phyloP scores from a whole-genome alignment of 2,888 invertebrate genomes.

The Cryptocephalus primarius region DNA sequence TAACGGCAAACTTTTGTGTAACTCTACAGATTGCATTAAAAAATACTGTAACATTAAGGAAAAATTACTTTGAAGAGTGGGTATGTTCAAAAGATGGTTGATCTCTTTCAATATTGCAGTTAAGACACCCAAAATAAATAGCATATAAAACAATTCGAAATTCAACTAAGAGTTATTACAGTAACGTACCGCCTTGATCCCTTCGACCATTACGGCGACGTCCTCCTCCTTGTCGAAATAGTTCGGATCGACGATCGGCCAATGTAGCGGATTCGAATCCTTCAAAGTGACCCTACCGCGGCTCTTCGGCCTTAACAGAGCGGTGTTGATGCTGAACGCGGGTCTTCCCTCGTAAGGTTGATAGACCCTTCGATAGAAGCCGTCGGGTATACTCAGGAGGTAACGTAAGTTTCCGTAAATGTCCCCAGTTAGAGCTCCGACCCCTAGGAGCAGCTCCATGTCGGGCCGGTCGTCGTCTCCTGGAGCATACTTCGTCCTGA shows the following conservation, averaged over 20 bases:
- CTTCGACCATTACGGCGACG: slow-evolving; percentile 60
- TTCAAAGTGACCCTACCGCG: slow-evolving; percentile 60
- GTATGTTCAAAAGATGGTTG: too few species aligned
- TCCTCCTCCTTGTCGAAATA: slow-evolving; percentile 68
- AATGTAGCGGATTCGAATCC: slow-evolving; percentile 59
- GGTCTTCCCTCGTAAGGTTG: slow-evolving; percentile 41
- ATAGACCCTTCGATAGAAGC: slow-evolving; percentile 48
- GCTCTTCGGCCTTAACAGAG: slow-evolving; percentile 64
- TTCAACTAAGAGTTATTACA: too few species aligned
- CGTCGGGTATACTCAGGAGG: slow-evolving; percentile 52
- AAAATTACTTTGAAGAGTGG: too few species aligned
- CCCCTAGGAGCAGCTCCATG: slow-evolving; percentile 69
- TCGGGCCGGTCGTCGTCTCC: slow-evolving; percentile 52
- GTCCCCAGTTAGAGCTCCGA: slow-evolving; percentile 67
- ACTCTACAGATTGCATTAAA: too few species aligned
- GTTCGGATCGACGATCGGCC: slow-evolving; percentile 72
- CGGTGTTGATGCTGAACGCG: slow-evolving; percentile 60
- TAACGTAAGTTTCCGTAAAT: slow-evolving; percentile 53
- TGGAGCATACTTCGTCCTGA: slow-evolving; percentile 51
- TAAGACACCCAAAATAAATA: too few species aligned
- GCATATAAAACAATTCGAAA: too few species aligned
- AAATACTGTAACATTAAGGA: too few species aligned
- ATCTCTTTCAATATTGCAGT: too few species aligned
- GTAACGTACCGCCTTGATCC: slow-evolving; percentile 61
- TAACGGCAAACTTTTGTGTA: too few species aligned